Evolutionary conservation across 2,113 vertebrate species (phyloP).

Genomic region (Neolamprologus kungweensis): DNA sequence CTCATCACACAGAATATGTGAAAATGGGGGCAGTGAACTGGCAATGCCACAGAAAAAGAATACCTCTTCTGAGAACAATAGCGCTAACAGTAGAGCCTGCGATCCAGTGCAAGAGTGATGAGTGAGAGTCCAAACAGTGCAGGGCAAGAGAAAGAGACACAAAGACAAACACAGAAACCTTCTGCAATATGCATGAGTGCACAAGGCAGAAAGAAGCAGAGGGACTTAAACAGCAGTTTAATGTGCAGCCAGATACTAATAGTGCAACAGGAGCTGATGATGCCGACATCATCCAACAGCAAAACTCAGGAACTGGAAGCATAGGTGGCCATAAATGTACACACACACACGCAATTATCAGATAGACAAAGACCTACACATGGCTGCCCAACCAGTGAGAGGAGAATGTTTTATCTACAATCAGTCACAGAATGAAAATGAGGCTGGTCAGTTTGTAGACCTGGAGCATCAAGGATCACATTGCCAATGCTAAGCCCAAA

Average conservation of each 20-base stretch:
- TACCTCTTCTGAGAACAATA: conserved; percentile 43
- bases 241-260: not conserved
- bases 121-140: not conserved
- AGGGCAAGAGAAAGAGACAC: not conserved
- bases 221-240: not conserved
- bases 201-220: not conserved
- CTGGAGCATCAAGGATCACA: not conserved
- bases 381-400: not conserved
- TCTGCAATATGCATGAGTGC: conserved; percentile 9
- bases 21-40: conserved; percentile 45
- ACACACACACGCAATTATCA: not conserved
- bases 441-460: not conserved
- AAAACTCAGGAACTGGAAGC: not conserved
- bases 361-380: not conserved
- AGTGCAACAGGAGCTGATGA: not conserved
- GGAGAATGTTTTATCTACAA: not conserved
- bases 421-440: conserved; percentile 24
- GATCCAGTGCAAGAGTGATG: not conserved
- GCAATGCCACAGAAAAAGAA: conserved; percentile 20
- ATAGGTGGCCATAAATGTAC: not conserved
- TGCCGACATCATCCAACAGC: not conserved
- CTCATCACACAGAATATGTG: conserved; percentile 40
- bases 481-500: not conserved
- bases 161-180: not conserved
- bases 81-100: not conserved